Percentiles rank a stretch among this genome's conserved stretches.
These are phyloP conservation scores for Agapornis canus DNA, from an alignment of 2,797 vertebrate genomes.

Conservation along the genomic window DNA sequence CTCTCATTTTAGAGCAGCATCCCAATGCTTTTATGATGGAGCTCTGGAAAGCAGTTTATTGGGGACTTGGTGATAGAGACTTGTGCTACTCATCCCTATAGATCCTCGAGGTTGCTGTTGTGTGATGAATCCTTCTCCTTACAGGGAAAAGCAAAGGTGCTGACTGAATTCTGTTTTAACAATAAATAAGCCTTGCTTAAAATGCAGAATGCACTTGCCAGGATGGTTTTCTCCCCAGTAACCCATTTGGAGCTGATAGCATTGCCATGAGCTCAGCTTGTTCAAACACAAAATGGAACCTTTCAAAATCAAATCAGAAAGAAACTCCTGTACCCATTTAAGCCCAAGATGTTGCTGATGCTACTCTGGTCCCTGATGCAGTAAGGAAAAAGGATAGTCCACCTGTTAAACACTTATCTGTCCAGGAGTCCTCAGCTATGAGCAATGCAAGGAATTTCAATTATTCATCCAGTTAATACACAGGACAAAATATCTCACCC, in stretches of 20 bases:
- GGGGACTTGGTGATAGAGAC: not conserved
- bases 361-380: not conserved
- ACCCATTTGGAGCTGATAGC: not conserved
- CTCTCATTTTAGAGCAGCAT: not conserved
- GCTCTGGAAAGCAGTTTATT: not conserved
- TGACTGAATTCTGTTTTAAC: not conserved
- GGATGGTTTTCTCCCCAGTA: not conserved
- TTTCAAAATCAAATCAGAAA: not conserved
- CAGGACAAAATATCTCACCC: not conserved
- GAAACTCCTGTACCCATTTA: fast-evolving
- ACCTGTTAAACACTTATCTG: not conserved
- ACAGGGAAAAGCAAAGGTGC: fast-evolving
- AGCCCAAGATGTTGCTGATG: not conserved
- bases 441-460: not conserved
- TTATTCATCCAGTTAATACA: not conserved
- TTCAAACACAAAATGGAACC: not conserved
- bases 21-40: fast-evolving
- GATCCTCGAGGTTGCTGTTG: fast-evolving
- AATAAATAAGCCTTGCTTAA: not conserved
- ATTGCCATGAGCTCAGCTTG: not conserved
- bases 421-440: not conserved
- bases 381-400: not conserved
- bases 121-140: not conserved
- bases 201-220: not conserved
- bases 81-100: not conserved